Conservation (phyloP, 2,888 invertebrate species). For the Phaedon cochleariae region DNA sequence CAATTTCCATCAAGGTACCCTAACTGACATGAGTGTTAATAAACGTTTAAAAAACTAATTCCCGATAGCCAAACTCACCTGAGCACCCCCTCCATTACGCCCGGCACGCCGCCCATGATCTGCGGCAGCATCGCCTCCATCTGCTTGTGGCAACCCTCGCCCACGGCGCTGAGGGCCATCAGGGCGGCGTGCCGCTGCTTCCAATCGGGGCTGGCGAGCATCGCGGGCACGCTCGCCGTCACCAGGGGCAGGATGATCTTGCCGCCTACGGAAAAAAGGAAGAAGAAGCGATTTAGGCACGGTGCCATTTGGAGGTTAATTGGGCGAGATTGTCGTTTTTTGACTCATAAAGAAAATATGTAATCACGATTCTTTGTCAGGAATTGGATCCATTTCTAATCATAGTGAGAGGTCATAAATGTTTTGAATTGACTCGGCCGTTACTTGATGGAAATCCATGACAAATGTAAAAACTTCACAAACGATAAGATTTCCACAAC, state of each 20-base stretch:
- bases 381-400: constrained; percentile 33
- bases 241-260: constrained; percentile 91
- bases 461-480: too few relatives aligned
- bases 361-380: constrained; percentile 12
- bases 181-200: constrained; percentile 94
- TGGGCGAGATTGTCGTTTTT: constrained; percentile 76
- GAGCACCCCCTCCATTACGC: constrained; percentile 58
- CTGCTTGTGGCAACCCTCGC: constrained; percentile 98
- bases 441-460: too few relatives aligned
- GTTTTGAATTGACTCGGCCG: too few relatives aligned
- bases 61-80: too few relatives aligned
- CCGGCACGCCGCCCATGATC: constrained; percentile 85
- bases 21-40: too few relatives aligned
- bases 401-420: constrained; percentile 15
- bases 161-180: constrained; percentile 98
- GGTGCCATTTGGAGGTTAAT: too few relatives aligned
- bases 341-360: constrained; percentile 9
- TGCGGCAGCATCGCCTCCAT: constrained; percentile 96
- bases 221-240: constrained; percentile 79
- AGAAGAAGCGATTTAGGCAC: not conserved
- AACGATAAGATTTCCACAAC: too few relatives aligned
- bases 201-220: constrained; percentile 87
- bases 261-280: constrained; percentile 45
- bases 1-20: too few relatives aligned
- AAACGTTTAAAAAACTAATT: too few relatives aligned